phyloP scores from a whole-genome alignment of 2,113 vertebrate genomes.

The Cryptotis parvus region DNA sequence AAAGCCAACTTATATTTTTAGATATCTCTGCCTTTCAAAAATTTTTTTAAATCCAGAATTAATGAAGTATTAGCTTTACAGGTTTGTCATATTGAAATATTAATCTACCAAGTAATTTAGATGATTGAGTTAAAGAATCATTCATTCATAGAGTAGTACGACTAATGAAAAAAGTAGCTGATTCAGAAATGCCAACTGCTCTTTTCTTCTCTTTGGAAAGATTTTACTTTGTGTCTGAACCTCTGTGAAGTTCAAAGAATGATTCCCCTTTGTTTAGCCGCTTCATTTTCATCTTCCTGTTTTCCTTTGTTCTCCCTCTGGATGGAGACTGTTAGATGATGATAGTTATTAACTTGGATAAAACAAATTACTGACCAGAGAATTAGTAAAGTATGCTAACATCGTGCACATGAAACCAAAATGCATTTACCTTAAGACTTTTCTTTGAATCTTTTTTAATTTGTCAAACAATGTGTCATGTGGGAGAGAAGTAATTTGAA shows the following conservation, averaged over 20 bases:
- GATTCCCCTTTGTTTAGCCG: neutral
- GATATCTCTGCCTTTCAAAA: conserved; percentile 40
- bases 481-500: too few species aligned
- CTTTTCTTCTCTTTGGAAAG: neutral
- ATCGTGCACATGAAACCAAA: too few species aligned
- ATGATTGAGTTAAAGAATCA: conserved; percentile 1
- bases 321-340: conserved; percentile 16
- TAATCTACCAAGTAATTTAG: conserved; percentile 45
- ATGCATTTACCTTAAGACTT: too few species aligned
- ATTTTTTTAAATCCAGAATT: conserved; percentile 57
- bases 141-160: neutral
- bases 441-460: too few species aligned
- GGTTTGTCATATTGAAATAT: conserved; percentile 54
- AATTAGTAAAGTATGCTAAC: conserved; percentile 36
- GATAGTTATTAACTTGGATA: conserved; percentile 48
- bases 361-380: conserved; percentile 58
- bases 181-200: neutral
- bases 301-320: conserved; percentile 24
- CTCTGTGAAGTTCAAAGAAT: neutral
- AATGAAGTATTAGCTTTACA: conserved; percentile 55
- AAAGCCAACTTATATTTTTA: conserved; percentile 48
- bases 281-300: conserved; percentile 12
- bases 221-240: neutral
- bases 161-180: conserved; percentile 2
- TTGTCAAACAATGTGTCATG: too few species aligned